Evolutionary conservation across 2,113 vertebrate genomes (phyloP).

Genomic region (Prunella himalayana): DNA sequence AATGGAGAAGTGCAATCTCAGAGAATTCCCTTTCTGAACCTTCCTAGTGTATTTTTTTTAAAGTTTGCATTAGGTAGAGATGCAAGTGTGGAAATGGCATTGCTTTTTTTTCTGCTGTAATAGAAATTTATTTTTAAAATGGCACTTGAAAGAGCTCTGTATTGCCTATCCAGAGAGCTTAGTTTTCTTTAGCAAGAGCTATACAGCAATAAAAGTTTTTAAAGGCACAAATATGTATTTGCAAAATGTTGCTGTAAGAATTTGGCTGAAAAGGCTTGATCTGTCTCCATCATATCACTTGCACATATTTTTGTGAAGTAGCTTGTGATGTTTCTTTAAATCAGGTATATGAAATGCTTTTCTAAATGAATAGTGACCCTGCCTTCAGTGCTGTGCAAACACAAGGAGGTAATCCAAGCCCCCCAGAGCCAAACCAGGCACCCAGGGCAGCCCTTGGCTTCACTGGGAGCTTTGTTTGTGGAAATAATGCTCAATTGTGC

Average conservation of each 20-base stretch:
- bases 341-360: not conserved
- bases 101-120: not conserved
- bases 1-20: not conserved
- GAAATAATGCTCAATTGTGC: not conserved
- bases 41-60: not conserved
- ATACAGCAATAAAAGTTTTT: not conserved
- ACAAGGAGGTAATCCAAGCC: not conserved
- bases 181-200: not conserved
- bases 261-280: not conserved
- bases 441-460: not conserved
- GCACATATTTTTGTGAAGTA: not conserved
- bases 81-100: not conserved
- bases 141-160: not conserved
- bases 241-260: not conserved
- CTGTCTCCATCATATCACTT: not conserved
- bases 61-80: not conserved
- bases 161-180: not conserved
- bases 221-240: not conserved
- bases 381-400: not conserved
- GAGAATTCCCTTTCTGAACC: not conserved
- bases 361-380: not conserved
- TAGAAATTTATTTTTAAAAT: not conserved
- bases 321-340: not conserved
- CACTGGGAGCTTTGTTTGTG: not conserved
- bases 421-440: not conserved